These are phyloP conservation scores for Oeneis ivallda DNA, from an alignment of 2,888 invertebrate genomes.

Conservation along the genomic window DNA sequence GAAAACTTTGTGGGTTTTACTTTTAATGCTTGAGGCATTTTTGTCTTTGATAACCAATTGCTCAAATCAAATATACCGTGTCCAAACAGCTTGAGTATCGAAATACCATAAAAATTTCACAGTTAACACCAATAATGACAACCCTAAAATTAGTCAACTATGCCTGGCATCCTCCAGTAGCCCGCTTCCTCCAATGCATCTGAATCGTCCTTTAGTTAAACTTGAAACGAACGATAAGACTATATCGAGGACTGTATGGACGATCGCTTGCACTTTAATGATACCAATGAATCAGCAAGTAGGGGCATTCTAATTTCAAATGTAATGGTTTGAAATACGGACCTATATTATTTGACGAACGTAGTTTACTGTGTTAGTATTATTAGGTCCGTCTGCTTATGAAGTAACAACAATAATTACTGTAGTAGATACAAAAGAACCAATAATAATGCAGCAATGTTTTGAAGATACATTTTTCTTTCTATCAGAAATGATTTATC, in stretches of 20 bases:
- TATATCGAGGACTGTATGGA: constrained; percentile 17
- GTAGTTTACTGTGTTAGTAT: background rate
- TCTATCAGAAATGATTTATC: no score
- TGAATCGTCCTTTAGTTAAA: constrained; percentile 32
- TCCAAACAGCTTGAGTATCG: background rate
- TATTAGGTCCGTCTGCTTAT: background rate
- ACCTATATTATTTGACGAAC: background rate
- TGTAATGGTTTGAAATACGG: background rate
- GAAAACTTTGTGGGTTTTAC: no score
- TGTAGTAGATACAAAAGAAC: background rate
- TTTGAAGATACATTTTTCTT: background rate
- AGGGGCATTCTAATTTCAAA: constrained; percentile 6
- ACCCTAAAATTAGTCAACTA: constrained; percentile 5
- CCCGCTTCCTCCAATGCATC: constrained; percentile 16
- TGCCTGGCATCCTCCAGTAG: constrained; percentile 15
- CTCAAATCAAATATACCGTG: no score
- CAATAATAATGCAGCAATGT: background rate
- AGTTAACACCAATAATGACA: background rate
- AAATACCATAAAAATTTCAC: background rate
- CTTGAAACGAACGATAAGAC: constrained; percentile 28
- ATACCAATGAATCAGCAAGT: constrained; percentile 9
- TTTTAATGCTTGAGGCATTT: no score
- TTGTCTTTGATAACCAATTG: no score
- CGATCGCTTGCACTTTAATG: constrained; percentile 14
- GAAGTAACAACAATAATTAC: background rate